phyloP scores from a whole-genome alignment of 1,140 invertebrate genomes.

The Gonioctena quinquepunctata region DNA sequence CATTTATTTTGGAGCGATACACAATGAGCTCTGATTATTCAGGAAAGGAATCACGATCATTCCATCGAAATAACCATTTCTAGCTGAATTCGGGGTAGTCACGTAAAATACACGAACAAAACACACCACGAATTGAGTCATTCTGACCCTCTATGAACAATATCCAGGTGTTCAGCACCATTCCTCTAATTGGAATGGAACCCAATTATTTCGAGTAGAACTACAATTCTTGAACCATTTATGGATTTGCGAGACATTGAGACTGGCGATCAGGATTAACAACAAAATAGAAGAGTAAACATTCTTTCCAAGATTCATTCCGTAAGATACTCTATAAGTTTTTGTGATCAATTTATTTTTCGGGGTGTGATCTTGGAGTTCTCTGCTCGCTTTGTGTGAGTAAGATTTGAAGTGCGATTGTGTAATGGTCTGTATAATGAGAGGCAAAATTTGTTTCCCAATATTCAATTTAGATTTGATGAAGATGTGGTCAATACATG shows the following conservation, averaged over 20 bases:
- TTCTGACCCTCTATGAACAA: neutral
- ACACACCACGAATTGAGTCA: conserved; percentile 13
- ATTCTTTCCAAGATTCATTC: neutral
- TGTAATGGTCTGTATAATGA: no score
- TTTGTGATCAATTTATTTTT: no score
- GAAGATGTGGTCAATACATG: no score
- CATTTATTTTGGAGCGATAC: neutral
- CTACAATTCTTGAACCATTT: neutral
- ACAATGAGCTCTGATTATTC: neutral
- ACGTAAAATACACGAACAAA: neutral
- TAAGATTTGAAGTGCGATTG: no score
- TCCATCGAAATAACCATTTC: neutral
- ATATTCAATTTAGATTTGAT: no score
- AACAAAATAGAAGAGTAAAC: neutral
- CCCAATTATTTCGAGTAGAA: neutral
- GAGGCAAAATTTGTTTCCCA: no score
- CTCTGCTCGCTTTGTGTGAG: no score
- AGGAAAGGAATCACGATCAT: neutral
- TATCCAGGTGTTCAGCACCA: neutral
- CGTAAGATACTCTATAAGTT: no score
- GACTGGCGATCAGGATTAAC: no score
- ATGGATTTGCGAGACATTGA: neutral
- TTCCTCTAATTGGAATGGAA: neutral
- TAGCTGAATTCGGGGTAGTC: neutral
- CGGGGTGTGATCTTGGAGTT: no score